Evolutionary conservation across 2,113 vertebrate genomes (phyloP), one percentile per base, ranked within the genome.

Genomic region (Mixornis gularis): DNA sequence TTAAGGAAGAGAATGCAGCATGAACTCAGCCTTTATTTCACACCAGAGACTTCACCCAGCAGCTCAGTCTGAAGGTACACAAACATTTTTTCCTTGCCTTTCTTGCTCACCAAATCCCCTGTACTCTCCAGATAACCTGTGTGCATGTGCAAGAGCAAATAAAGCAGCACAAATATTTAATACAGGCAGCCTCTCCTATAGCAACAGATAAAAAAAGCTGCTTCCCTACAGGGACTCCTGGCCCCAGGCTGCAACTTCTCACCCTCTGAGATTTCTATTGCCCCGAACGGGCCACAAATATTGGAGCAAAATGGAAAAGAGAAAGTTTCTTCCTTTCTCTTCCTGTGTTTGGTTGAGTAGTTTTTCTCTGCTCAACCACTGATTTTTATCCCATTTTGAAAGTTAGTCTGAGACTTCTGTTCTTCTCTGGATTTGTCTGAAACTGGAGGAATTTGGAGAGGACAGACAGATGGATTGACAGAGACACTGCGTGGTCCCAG

Each of bases 121-220:
- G 32, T 51, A 51, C 43, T 62, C 43, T 43, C 46, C 68, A 85
- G 38, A 55, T 73, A 72, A 85, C 9, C n/a, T 1, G 13, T 3
- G 0, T 58, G 38, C 12, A 3, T 46, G 34, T 49, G n/a, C 16
- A 43, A 93, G 48, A 88, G 38, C 58, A 95, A 87, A 90, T 19
- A 89, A 92, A 79, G 49, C 62, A 89, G 64, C 38, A 56, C 49
- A 90, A 92, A 92, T 76, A 84, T 89, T 84, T 82, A 60, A 69
- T 27, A 51, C 19, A 76, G 40, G 34, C 53, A 79, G 52, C 62
- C 53, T 53, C 53, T 72, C 49, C 87, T 29, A 17, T 13, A 81
- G 62, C 62, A 95, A 89, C 69, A 85, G 44, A 58, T 13, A 16
- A 59, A 84, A 81, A 7, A 55, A 87, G 27, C 21, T 87, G 22